phyloP scores from a whole-genome alignment of 2,888 invertebrate genomes.

The Diarsia rubi region DNA sequence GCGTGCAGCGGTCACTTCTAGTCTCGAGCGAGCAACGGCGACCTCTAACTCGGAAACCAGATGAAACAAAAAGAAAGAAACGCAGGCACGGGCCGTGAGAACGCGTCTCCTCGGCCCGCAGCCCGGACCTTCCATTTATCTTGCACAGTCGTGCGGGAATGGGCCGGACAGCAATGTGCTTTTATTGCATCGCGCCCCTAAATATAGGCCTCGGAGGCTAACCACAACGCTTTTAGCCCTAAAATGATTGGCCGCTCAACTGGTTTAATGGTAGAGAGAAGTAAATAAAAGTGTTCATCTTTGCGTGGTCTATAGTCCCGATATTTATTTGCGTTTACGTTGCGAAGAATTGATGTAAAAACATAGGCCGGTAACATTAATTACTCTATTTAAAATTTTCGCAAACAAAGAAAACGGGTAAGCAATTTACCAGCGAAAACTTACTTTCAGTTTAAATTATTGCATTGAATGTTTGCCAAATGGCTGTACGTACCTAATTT shows the following conservation, averaged over 20 bases:
- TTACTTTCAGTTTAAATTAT: not conserved
- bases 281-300: slow-evolving; percentile 52
- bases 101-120: slow-evolving; percentile 85
- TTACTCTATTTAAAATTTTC: not conserved
- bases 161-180: slow-evolving; percentile 87
- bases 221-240: slow-evolving; percentile 83
- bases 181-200: slow-evolving; percentile 89
- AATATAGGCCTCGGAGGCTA: slow-evolving; percentile 87
- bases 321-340: not conserved
- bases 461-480: slow-evolving; percentile 47
- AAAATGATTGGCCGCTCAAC: slow-evolving; percentile 81
- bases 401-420: not conserved
- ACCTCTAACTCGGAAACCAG: slow-evolving; percentile 89
- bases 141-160: slow-evolving; percentile 90
- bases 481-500: slow-evolving; percentile 27
- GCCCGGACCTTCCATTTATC: slow-evolving; percentile 88
- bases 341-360: not conserved
- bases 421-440: slow-evolving; percentile 1
- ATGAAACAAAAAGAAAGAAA: slow-evolving; percentile 87
- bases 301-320: not conserved
- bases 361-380: not conserved
- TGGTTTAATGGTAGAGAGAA: slow-evolving; percentile 73
- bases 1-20: slow-evolving; percentile 87
- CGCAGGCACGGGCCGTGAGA: slow-evolving; percentile 90
- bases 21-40: slow-evolving; percentile 80